phyloP scores from a whole-genome alignment of 1,140 invertebrate genomes.

The Bombus confusus region DNA sequence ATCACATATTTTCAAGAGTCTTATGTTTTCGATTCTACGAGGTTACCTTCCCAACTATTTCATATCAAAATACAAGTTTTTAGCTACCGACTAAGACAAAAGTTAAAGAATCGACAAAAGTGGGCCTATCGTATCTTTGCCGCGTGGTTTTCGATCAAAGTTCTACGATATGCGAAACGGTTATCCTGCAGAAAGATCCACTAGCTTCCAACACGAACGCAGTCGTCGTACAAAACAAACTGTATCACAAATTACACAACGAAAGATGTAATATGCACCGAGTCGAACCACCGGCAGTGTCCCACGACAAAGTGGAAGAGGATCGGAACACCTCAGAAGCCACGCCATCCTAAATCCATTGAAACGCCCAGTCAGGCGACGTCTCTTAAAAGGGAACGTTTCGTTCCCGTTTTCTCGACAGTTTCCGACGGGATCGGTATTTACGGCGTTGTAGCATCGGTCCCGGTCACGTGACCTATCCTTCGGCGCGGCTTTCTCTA shows the following conservation, averaged over 20 bases:
- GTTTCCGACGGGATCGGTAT: slow-evolving; percentile 29
- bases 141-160: too few relatives aligned
- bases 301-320: neutral
- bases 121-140: neutral
- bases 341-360: neutral
- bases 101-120: too few relatives aligned
- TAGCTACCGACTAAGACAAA: too few relatives aligned
- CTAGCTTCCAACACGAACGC: neutral
- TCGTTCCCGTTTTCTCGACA: slow-evolving; percentile 3
- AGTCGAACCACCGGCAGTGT: neutral
- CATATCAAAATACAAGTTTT: too few relatives aligned
- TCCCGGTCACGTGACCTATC: slow-evolving; percentile 9
- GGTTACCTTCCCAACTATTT: too few relatives aligned
- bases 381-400: neutral
- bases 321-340: neutral
- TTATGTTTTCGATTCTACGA: too few relatives aligned
- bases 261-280: neutral
- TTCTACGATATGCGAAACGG: neutral
- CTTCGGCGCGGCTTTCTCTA: slow-evolving; percentile 33
- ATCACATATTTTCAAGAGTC: too few relatives aligned
- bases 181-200: too few relatives aligned
- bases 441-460: slow-evolving; percentile 3
- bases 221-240: neutral
- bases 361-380: slow-evolving; percentile 8
- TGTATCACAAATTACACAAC: neutral